Conservation (phyloP, 1,140 invertebrate genomes). For the Hesperophylax magnus region DNA sequence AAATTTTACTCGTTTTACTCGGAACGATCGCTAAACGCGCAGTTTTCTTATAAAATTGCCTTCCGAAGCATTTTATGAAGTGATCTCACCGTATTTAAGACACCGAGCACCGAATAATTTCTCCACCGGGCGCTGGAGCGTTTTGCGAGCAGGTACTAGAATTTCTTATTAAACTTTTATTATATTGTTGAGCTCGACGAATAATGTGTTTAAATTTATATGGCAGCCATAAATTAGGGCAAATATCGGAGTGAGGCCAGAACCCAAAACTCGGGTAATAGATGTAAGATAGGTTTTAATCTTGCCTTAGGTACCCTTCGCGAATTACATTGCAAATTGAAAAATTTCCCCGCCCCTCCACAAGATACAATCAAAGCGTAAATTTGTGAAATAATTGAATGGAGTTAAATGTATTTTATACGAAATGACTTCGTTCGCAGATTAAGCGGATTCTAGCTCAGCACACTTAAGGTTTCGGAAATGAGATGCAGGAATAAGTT, state of each 20-base stretch:
- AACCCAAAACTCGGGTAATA: background rate
- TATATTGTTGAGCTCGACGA: constrained; percentile 15
- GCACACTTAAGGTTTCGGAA: too few species aligned
- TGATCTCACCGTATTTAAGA: constrained; percentile 47
- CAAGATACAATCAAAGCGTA: constrained; percentile 33
- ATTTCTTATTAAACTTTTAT: constrained; percentile 50
- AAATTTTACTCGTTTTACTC: background rate
- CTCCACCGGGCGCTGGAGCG: constrained; percentile 10
- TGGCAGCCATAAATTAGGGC: constrained; percentile 27
- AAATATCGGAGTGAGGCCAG: constrained; percentile 24
- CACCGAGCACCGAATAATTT: constrained; percentile 27
- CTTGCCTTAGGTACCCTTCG: constrained; percentile 26
- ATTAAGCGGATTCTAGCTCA: background rate
- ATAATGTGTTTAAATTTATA: constrained; percentile 51
- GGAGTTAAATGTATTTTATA: background rate
- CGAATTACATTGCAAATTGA: constrained; percentile 25
- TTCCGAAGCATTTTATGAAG: constrained; percentile 42
- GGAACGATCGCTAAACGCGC: constrained; percentile 45
- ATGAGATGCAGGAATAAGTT: too few species aligned
- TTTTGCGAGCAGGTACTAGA: constrained; percentile 36
- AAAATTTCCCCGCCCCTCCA: constrained; percentile 5
- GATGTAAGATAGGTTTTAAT: constrained; percentile 33
- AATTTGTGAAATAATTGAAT: constrained; percentile 7
- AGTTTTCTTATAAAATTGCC: constrained; percentile 52
- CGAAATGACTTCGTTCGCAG: background rate